Base-by-base conservation (phyloP, 2,888 invertebrate genomes). In the Lathronympha strigana region DNA sequence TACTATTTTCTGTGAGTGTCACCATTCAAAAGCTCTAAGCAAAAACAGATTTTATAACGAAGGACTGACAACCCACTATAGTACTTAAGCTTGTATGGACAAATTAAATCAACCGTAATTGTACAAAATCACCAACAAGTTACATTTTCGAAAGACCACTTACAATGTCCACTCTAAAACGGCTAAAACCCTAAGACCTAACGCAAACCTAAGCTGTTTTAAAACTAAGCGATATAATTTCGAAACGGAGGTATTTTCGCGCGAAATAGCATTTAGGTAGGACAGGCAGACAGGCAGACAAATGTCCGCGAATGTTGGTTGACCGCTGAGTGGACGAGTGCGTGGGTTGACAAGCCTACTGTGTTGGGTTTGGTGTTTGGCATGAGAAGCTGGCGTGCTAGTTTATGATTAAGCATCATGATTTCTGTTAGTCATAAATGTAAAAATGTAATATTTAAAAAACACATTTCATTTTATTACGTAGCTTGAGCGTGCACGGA, bases 221-320 rank as follows among this genome's bases (percentile, higher is more conserved):
- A 31, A 28, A 19, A 31, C 43, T 57, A 19, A 31, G 15, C 6
- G 19, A 43, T 19, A 19, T 28, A 21, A 45, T 64, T 64, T 51
- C 40, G 51, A 38, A 64, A 62, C 21, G 5, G n/a, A 21, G 58
- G 36, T 38, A 45, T 64, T 64, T 53, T 64, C 64, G 33, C 36
- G 64, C 51, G 36, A 64, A 61, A 53, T 64, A 28, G 36, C 58
- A 17, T 60, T 64, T 64, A 60, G 45, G 58, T 15, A 36, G 55
- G 53, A 61, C 66, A 66, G 45, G 40, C 66, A 49, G 61, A 66
- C 66, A 66, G 53, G 31, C 61, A 38, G 66, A 66, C 66, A 66
- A 61, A 66, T 61, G 64, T 64, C 36, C 25, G 58, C 33, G 58
- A 64, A 38, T 58, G 63, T 64, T 53, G 53, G 64, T 64, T 47